phyloP scores from a whole-genome alignment of 1,140 invertebrate species.

The Bombus superbus region DNA sequence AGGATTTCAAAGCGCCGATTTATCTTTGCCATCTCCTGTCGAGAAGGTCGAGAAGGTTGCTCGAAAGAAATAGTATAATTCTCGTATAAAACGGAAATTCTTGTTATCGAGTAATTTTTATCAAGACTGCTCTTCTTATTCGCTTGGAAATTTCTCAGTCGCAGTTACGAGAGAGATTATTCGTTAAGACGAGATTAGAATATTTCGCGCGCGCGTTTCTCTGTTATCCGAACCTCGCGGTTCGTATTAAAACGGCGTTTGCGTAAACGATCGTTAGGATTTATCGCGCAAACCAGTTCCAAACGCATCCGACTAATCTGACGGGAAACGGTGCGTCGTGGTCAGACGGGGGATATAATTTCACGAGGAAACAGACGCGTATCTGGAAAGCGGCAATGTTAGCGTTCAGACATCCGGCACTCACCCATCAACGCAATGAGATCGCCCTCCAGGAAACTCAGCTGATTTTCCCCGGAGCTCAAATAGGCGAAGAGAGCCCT shows the following conservation, averaged over 20 bases:
- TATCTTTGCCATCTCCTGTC: too few species aligned
- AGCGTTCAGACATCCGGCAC: slow-evolving; percentile 37
- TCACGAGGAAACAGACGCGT: not conserved
- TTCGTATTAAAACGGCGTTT: not conserved
- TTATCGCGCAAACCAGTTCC: not conserved
- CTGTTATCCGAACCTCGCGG: not conserved
- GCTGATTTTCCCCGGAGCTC: slow-evolving; percentile 94
- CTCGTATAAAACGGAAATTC: too few species aligned
- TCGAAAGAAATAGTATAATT: too few species aligned
- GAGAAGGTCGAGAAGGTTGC: too few species aligned
- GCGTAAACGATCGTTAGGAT: not conserved
- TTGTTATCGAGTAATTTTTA: too few species aligned
- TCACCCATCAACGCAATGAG: slow-evolving; percentile 92
- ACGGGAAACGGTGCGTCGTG: not conserved
- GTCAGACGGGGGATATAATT: not conserved
- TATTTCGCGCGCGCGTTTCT: not conserved
- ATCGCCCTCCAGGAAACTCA: slow-evolving; percentile 96
- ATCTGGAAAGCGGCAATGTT: not conserved
- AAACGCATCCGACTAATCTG: not conserved
- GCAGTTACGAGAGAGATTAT: too few species aligned
- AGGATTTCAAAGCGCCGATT: too few species aligned
- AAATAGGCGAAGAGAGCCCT: slow-evolving; percentile 94
- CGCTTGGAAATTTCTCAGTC: too few species aligned
- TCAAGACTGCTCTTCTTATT: too few species aligned
- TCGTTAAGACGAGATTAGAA: too few species aligned